Evolutionary conservation across 2,797 vertebrate genomes (phyloP).

Genomic region (Cyprinodon diabolis): DNA sequence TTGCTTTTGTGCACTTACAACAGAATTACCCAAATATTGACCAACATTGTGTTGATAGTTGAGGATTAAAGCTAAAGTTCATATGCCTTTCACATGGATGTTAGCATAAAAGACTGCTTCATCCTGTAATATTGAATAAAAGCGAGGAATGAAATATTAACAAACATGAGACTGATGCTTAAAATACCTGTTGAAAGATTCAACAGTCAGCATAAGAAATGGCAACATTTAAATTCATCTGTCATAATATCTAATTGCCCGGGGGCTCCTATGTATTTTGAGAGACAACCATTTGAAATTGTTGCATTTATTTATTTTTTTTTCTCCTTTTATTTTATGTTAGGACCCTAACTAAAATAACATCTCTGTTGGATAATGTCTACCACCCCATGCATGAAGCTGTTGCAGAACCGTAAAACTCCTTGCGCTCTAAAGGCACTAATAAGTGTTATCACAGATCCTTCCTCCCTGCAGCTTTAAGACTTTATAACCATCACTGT

Average conservation of each 20-base stretch:
- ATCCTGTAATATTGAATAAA: slow-evolving; percentile 14
- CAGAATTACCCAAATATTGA: neutral
- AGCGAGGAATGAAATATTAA: slow-evolving; percentile 34
- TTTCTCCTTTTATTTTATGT: too few relatives aligned
- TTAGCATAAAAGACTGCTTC: slow-evolving; percentile 3
- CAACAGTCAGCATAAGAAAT: neutral
- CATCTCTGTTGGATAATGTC: too few relatives aligned
- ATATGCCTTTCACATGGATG: slow-evolving; percentile 2
- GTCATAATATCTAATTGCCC: neutral
- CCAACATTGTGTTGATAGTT: neutral
- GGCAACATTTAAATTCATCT: neutral
- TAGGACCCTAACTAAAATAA: too few relatives aligned
- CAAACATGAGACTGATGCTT: slow-evolving; percentile 21
- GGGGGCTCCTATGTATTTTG: neutral
- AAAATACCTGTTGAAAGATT: neutral
- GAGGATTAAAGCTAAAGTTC: neutral
- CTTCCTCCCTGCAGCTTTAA: too few relatives aligned
- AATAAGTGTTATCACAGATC: too few relatives aligned
- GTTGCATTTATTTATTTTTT: too few relatives aligned
- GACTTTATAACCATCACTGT: too few relatives aligned
- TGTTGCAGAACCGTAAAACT: too few relatives aligned
- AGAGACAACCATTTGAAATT: too few relatives aligned
- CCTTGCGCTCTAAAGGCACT: too few relatives aligned
- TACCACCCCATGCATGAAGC: too few relatives aligned
- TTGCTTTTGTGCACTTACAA: neutral